Evolutionary conservation across 2,888 invertebrate genomes (phyloP).

Genomic region (Euphydryas editha): DNA sequence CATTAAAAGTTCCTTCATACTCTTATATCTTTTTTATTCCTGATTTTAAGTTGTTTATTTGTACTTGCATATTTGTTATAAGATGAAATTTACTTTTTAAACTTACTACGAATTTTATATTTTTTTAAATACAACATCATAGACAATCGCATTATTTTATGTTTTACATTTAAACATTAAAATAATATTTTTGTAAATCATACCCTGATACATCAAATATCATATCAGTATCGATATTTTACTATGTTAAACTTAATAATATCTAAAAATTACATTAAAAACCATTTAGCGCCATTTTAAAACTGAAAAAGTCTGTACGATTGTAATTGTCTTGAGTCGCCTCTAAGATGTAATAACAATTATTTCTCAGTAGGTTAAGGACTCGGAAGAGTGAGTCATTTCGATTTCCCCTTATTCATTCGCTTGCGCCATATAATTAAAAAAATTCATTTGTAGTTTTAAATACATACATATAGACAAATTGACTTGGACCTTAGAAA

Average conservation of each 20-base stretch:
- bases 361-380: constrained; percentile 40
- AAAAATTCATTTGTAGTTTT: constrained; percentile 15
- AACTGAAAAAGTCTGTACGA: constrained; percentile 12
- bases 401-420: constrained; percentile 26
- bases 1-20: constrained; percentile 33
- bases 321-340: constrained; percentile 16
- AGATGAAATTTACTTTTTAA: neutral
- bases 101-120: neutral
- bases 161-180: too few species aligned
- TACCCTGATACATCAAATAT: too few species aligned
- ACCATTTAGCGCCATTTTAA: neutral
- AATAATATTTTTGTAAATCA: too few species aligned
- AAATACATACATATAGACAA: neutral
- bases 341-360: constrained; percentile 29
- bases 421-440: constrained; percentile 26
- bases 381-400: constrained; percentile 40
- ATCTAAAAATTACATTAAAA: too few species aligned
- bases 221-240: too few species aligned
- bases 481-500: too few species aligned
- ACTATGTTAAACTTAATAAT: too few species aligned
- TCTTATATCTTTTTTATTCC: constrained; percentile 28
- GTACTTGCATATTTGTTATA: neutral
- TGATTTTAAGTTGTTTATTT: constrained; percentile 30
- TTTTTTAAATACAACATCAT: neutral
- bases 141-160: too few species aligned